Base-by-base conservation (phyloP, 2,797 vertebrate species). In the Muraenolepis orangiensis region DNA sequence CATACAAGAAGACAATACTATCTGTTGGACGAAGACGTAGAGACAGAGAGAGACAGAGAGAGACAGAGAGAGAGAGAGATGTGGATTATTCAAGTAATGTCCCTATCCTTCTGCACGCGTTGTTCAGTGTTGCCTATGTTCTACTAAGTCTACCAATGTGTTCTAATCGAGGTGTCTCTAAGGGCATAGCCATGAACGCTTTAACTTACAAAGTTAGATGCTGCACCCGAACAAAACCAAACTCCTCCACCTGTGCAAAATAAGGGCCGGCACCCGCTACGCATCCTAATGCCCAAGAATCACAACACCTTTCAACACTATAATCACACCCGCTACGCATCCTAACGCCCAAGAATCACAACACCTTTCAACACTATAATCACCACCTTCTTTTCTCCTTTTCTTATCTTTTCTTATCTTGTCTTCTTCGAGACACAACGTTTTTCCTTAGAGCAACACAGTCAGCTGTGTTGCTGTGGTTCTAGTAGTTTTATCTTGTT, bases 21-120 rank as follows among this genome's bases (percentile, higher is more conserved):
- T 84, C 73, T 78, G 77, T 78, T 80, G 75, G 51, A 57, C 51
- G 79, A 79, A 81, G 30, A 83, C 72, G 80, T 70, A 79, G 72
- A 86, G 81, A 75, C 73, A 80, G 76, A 80, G 51, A 57, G 51
- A 57, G 20, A 57, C 20, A 42, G 1, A 16, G 13, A 57, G n/a
- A 57, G 18, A 57, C 20, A 57, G 51, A 57, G n/a, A 57, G 51
- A 40, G 38, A 6, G 11, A 80, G 51, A 78, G 74, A 80, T 86
- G 78, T 89, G 83, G 81, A 88, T 83, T 84, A 84, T 90, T 91
- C 88, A 90, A 89, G 88, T 90, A 85, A 74, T 46, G 72, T 84
- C 70, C 67, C 82, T 79, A 76, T 72, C 83, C 68, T 85, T 74
- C 82, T 74, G 82, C 75, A 79, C 72, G 75, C 80, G 72, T 81